Evolutionary conservation across 2,888 invertebrate genomes (phyloP), one percentile per base, ranked within the genome.

Genomic region (Eupithecia tripunctaria): DNA sequence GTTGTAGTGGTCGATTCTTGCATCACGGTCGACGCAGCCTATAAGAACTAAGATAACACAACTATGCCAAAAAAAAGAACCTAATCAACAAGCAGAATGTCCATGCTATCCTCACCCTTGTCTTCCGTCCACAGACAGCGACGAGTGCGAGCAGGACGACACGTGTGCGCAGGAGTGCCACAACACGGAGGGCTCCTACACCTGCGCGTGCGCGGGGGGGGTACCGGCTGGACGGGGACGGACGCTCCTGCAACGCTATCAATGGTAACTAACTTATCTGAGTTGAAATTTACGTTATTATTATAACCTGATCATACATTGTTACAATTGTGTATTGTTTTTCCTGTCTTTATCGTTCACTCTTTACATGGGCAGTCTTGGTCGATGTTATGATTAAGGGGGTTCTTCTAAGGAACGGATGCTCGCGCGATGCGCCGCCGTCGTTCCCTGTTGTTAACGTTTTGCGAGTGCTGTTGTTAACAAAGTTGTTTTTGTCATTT

Each of bases 121-220:
- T 18, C 21, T 21, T 51, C 8, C 27, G 27, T 59, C 67, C 47
- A 7, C 89, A 96, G 98, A 98, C 91, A 95, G 96, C 78, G 95
- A 98, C 91, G 97, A 98, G 91, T 98, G 98, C 91, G 88, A 91
- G 79, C 90, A 95, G 79, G 96, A 96, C 78, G 96, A 95, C 62
- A 89, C 95, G 67, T 98, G 97, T 90, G 96, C 97, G 86, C 98
- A 98, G 91, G 85, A 93, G 56, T 98, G 97, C 89, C 92, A 82
- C 82, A 97, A 97, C 91, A 95, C 95, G 21, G 89, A 91, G 36
- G 96, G 96, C 76, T 96, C 96, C 47, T 97, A 94, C 91, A 86
- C 92, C 63, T 98, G 98, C 91, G 89, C 95, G 15, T 98, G 98
- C 94, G 96, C 95, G 3, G 84, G 93, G 21, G 21, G 98, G 98